Evolutionary conservation across 2,113 vertebrate genomes (phyloP), one percentile per base, ranked within the genome.

Genomic region (Callocephalon fimbriatum): DNA sequence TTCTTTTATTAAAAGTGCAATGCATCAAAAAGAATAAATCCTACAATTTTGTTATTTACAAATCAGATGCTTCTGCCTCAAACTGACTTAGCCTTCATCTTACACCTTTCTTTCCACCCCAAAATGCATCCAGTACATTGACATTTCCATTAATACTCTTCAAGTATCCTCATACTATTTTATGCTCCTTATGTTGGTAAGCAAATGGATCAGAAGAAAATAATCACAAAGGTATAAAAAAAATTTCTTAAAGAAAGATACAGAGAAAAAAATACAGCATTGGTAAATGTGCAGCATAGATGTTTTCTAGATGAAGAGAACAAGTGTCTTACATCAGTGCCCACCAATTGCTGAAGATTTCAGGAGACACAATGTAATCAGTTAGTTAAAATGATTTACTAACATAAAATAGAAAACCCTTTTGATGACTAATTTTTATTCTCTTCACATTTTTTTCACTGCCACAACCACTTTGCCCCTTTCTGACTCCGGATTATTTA

Each of bases 1-100:
- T 96, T 96, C 95, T 97, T 95, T 93, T 94, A 88, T 88, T 96
- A 93, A 97, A 97, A 93, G 70, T 93, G 79, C 65, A 73, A 79
- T 37, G 80, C 54, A 94, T 97, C 45, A 94, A 96, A 96, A 95
- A 66, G 40, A 95, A 90, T 81, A 94, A 94, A 92, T 97, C 96
- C 88, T 89, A 68, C 91, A 96, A 66, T 95, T 97, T 87, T 98
- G 63, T 92, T 96, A 88, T 91, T 95, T 91, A 95, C 86, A 95
- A 82, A 95, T 93, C 96, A 93, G 47, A 62, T 38, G 25, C 37
- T 82, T 94, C 53, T 88, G 83, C 87, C 12, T 63, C 2, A 2
- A 76, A 45, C 76, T 89, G 61, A 88, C 61, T 94, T 90, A 80
- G 26, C 44, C 85, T 94, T 51, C 85, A 75, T 90, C 56, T 97